Evolutionary conservation across 2,113 vertebrate species (phyloP).

Genomic region (Dermatemys mawii): DNA sequence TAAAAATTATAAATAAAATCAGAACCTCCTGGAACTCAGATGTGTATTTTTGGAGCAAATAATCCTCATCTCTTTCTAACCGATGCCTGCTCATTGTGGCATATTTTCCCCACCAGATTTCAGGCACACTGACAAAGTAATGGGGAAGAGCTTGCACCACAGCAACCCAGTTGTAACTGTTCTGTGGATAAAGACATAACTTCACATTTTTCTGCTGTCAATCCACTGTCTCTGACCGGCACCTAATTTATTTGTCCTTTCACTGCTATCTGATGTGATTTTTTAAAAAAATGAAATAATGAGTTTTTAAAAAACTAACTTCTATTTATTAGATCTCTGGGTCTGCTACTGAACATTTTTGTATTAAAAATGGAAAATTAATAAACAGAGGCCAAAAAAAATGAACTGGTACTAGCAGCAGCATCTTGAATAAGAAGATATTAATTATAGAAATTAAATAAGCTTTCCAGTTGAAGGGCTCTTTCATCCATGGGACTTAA

Average conservation of each 20-base stretch:
- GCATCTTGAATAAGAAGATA: neutral
- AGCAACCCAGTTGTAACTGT: neutral
- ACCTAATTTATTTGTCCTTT: neutral
- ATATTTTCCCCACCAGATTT: neutral
- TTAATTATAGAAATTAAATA: neutral
- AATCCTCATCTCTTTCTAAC: neutral
- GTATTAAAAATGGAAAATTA: neutral
- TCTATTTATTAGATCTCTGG: neutral
- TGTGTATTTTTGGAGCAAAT: neutral
- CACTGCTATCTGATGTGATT: neutral
- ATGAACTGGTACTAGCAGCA: neutral
- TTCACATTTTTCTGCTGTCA: neutral
- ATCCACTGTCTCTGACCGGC: neutral
- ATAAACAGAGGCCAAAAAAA: neutral
- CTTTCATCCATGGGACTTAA: neutral
- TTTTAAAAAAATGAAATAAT: neutral
- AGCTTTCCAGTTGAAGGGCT: neutral
- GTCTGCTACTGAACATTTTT: neutral
- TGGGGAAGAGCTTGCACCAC: neutral
- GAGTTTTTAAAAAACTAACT: neutral
- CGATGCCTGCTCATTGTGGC: neutral
- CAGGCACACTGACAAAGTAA: neutral
- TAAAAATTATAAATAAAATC: constrained; percentile 10
- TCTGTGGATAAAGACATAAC: neutral
- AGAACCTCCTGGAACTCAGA: neutral